phyloP scores from a whole-genome alignment of 2,113 vertebrate species.

The Genyomyrus donnyi region DNA sequence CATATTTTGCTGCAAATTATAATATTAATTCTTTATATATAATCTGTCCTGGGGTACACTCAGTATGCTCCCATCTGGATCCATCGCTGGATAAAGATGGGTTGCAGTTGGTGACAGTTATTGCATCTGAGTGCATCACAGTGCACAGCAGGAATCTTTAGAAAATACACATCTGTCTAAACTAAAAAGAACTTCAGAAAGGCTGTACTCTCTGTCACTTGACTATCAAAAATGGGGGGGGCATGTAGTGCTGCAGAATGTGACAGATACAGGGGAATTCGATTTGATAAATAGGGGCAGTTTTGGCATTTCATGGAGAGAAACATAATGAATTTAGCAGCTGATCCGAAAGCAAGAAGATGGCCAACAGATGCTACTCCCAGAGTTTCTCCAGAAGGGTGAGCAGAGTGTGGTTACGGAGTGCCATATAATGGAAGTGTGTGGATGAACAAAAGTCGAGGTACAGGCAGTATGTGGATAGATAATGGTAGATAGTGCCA shows the following conservation, averaged over 20 bases:
- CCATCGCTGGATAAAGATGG: not conserved
- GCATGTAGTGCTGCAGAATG: not conserved
- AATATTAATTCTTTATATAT: too few relatives aligned
- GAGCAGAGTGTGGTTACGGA: not conserved
- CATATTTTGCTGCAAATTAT: not conserved
- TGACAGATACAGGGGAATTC: not conserved
- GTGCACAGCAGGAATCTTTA: not conserved
- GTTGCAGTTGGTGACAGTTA: not conserved
- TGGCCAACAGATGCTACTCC: not conserved
- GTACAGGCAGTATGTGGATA: not conserved
- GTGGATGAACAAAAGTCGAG: not conserved
- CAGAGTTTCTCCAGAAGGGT: not conserved
- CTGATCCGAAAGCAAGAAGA: not conserved
- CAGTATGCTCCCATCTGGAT: too few relatives aligned
- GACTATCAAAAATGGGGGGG: not conserved
- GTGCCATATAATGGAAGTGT: not conserved
- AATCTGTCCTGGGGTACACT: too few relatives aligned
- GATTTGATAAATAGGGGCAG: not conserved
- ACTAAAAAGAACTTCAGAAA: not conserved
- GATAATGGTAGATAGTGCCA: not conserved
- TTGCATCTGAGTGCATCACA: not conserved
- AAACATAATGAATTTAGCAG: not conserved
- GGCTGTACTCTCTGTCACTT: too few relatives aligned
- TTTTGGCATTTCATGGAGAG: not conserved
- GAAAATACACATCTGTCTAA: not conserved